Evolutionary conservation across 2,113 vertebrate genomes (phyloP), one percentile per base, ranked within the genome.

Genomic region (Engystomops pustulosus): DNA sequence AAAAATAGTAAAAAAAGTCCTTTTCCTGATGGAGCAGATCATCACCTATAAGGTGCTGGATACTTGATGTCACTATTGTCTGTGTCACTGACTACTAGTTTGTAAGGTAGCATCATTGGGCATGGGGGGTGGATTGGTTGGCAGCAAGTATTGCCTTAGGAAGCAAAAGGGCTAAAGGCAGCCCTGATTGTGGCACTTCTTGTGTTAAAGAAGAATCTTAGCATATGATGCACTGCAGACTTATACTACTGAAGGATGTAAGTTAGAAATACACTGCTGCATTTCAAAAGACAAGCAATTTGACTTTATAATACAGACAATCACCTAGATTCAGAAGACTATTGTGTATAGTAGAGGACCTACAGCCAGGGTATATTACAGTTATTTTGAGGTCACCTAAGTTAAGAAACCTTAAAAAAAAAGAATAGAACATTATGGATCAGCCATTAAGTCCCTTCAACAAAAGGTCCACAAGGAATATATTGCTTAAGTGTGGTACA

Each of bases 391-490:
- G 86, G 87, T 88, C 79, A 89, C 87, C 89, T 87, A 79, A 87
- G 76, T 86, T 88, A 89, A 87, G 71, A 88, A 83, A 87, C 87
- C 89, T 90, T 88, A 87, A 86, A 87, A 88, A 80, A 88, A 88
- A 90, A 89, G 87, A 89, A 87, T 83, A 86, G 77, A 89, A 88
- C 88, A 89, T 89, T 91, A 89, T 86, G 87, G 88, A 90, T 91
- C 89, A 89, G 85, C 89, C 88, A 91, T 91, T 90, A 91, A 90
- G 87, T 91, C 87, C 89, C 88, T 89, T 91, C 90, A 87, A 76
- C 86, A 89, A 90, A 89, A 86, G 88, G 79, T 91, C 88, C 89
- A 88, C 80, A 75, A 91, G 90, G 88, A 91, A 71, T 84, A 88
- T 86, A 86, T 82, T 82, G 67, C 87, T 89, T 34, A 89, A 88